Evolutionary conservation across 2,888 invertebrate species (phyloP).

Genomic region (Lithophane ornitopus): DNA sequence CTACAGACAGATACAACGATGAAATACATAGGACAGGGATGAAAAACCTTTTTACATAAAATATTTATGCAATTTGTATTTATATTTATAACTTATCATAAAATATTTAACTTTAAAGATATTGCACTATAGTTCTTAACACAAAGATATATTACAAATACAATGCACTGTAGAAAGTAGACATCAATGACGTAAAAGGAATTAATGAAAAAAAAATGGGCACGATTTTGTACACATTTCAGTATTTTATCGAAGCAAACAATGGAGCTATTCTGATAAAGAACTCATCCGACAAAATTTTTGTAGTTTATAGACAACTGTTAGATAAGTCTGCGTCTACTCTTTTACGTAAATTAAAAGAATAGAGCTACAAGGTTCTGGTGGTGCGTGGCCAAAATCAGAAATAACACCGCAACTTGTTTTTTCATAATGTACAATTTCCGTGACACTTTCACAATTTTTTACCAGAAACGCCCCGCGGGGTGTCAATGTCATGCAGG

Average conservation of each 20-base stretch:
- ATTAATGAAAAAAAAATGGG: neutral
- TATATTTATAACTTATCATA: too few species aligned
- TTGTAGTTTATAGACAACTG: too few species aligned
- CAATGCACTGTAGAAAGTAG: neutral
- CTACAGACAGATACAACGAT: conserved; percentile 19
- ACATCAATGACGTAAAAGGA: neutral
- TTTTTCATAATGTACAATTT: neutral
- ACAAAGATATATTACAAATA: neutral
- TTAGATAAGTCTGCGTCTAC: too few species aligned
- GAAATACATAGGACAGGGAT: conserved; percentile 1
- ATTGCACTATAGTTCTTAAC: neutral
- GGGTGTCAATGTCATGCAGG: neutral
- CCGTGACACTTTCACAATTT: neutral
- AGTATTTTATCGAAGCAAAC: neutral
- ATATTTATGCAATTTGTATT: neutral
- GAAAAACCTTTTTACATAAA: conserved; percentile 20
- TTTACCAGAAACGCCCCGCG: neutral
- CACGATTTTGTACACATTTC: neutral
- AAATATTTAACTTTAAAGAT: neutral
- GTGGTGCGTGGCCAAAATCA: neutral
- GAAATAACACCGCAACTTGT: too few species aligned
- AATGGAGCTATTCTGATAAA: too few species aligned
- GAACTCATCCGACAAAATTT: neutral
- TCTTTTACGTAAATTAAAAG: neutral
- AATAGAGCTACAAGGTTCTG: neutral